Evolutionary conservation across 2,888 invertebrate species (phyloP), one percentile per base, ranked within the genome.

Genomic region (Prosapia bicincta): DNA sequence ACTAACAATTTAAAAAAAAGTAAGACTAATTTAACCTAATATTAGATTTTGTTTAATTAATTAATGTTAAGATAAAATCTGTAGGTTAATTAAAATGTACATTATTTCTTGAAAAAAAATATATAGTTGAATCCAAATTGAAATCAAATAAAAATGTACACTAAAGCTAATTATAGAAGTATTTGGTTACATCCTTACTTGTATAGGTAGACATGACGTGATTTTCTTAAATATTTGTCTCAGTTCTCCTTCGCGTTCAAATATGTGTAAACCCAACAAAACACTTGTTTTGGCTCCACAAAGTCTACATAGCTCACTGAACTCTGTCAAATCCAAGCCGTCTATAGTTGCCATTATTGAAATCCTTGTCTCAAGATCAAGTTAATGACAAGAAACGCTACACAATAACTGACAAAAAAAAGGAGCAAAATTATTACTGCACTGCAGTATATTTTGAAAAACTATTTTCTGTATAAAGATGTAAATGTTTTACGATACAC

Each of bases 141-240:
- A n/a, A n/a, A n/a, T n/a, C n/a, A n/a, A n/a, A n/a, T n/a, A n/a
- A n/a, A n/a, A n/a, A n/a, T n/a, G n/a, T n/a, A n/a, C n/a, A n/a
- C n/a, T n/a, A n/a, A 68, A 54, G n/a, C 54, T 54, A 54, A 54
- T 20, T 54, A 23, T 65, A 24, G 66, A 30, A 66, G 0, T 15
- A 32, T 71, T 69, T 38, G 32, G 38, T 69, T 28, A n/a, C 3
- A 72, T 78, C 24, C 80, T 84, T 83, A 88, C 89, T 85, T 88
- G 87, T 66, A 89, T 84, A 72, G 89, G 88, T 81, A 89, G 85
- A 83, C 89, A 89, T 74, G 86, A 85, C 79, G 86, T 85, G 77
- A 89, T 89, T 84, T 89, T 89, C 83, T 88, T 88, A 79, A 85
- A 86, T 67, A 89, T 85, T 83, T 88, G 86, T 78, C 88, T 82